A percentile compares a stretch with the other conserved stretches of the same genome.
These are phyloP conservation scores for Eilema sororculum DNA, from an alignment of 2,888 invertebrate species.

Conservation along the genomic window DNA sequence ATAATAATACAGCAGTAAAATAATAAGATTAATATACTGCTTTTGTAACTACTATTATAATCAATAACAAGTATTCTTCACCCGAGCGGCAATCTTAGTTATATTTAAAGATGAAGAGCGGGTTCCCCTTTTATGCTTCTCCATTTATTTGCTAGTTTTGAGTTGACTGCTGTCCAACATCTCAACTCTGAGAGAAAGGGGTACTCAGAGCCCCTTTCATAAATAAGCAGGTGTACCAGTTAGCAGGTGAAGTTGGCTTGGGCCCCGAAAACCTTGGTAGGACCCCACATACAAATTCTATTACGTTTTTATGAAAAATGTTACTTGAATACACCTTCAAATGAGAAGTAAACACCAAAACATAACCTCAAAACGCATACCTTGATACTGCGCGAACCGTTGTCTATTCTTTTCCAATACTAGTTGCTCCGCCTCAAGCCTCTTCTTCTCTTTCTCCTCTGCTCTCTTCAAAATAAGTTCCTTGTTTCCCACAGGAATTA, in stretches of 20 bases:
- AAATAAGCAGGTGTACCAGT: neutral
- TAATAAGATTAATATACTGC: no score
- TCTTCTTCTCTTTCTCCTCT: slow-evolving; percentile 66
- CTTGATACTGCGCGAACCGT: slow-evolving; percentile 75
- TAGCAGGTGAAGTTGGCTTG: neutral
- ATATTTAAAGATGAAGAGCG: no score
- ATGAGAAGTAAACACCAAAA: slow-evolving; percentile 38
- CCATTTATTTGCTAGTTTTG: no score
- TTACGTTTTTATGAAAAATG: neutral
- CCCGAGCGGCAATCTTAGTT: no score
- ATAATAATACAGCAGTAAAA: no score
- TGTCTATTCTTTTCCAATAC: slow-evolving; percentile 75
- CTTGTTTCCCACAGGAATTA: slow-evolving; percentile 65
- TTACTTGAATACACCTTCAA: neutral
- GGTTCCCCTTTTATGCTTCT: no score
- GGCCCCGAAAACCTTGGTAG: no score
- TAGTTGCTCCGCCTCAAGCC: slow-evolving; percentile 57
- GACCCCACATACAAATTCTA: neutral
- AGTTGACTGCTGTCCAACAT: no score
- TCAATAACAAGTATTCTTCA: no score
- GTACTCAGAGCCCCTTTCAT: no score
- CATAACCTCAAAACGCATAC: slow-evolving; percentile 79
- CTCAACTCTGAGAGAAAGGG: no score
- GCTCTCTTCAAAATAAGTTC: slow-evolving; percentile 69
- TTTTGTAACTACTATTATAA: no score